Base-by-base conservation (phyloP, 2,113 vertebrate genomes). In the Dryoscopus gambensis region DNA sequence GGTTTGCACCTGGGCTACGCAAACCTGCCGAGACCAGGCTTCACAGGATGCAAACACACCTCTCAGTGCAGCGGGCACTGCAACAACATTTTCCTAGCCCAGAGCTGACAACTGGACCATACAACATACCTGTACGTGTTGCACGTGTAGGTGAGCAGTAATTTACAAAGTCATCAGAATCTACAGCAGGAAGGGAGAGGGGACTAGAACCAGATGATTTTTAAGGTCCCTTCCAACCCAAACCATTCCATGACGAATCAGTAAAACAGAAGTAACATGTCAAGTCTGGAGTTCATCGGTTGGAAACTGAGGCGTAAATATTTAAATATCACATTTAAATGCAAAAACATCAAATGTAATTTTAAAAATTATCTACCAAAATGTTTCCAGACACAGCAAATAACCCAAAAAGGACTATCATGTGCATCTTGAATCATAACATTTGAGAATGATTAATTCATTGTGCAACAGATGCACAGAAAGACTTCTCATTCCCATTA, bases 151-250 rank as follows among this genome's bases (percentile, higher is more conserved):
- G 21, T 7, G 21, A 92, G n/a, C 18, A 56, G 59, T 33, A 49
- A 60, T 62, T 56, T 17, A 60, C 18, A 52, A 11, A 21, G 16
- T 30, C 50, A 25, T 25, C 24, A 59, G 63, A 73, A 60, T 23
- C 24, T 60, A 47, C 27, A 69, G 9, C 0, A 0, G 21, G 8
- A 35, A 35, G n/a, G 9, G 5, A 14, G n/a, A 7, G 23, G 21
- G 6, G 15, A 67, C 30, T 40, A 35, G n/a, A 62, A 19, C 14
- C 25, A 55, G 21, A 40, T 15, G 9, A 62, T 60, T 60, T 52
- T 52, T 30, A 82, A 82, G 19, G 46, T 42, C 25, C 25, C 11
- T 55, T 35, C 22, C 49, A 69, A 83, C 12, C 22, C 31, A 63
- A 49, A 56, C 7, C 18, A 37, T 42, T 49, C 47, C 35, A 35